Conservation (phyloP, 2,797 vertebrate species). For the Acropternis orthonyx region DNA sequence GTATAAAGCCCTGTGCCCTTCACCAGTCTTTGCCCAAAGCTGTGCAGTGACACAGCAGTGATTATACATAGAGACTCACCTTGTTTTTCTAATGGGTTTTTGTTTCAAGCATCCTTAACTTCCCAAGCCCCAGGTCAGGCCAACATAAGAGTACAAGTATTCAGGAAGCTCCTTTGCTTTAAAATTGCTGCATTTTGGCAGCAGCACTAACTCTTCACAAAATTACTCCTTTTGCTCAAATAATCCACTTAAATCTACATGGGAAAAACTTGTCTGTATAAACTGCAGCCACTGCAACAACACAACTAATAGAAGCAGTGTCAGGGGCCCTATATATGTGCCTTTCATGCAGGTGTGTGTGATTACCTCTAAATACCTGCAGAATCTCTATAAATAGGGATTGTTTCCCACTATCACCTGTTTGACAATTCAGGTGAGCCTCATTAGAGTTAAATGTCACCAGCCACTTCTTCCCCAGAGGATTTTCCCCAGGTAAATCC, state of each 20-base stretch:
- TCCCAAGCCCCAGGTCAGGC: conserved; percentile 48
- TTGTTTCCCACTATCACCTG: background rate
- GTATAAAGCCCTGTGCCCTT: conserved; percentile 55
- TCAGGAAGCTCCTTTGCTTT: background rate
- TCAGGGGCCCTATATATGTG: background rate
- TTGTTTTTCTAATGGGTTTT: conserved; percentile 61
- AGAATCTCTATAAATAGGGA: background rate
- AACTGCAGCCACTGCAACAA: background rate
- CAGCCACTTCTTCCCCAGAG: background rate
- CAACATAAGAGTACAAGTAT: background rate
- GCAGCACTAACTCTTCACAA: background rate
- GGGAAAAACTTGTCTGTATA: fast-evolving
- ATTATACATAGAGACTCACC: conserved; percentile 20
- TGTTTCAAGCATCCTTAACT: conserved; percentile 46
- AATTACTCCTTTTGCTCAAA: background rate
- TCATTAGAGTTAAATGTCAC: fast-evolving
- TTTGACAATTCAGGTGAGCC: background rate
- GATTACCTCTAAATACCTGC: background rate
- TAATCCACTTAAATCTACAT: background rate
- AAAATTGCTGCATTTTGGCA: background rate
- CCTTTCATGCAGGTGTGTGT: background rate
- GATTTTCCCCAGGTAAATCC: background rate
- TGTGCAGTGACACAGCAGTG: background rate
- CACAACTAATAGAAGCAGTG: fast-evolving
- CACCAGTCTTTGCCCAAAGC: conserved; percentile 62